phyloP scores from a whole-genome alignment of 2,888 invertebrate species.

The Leptothorax acervorum region DNA sequence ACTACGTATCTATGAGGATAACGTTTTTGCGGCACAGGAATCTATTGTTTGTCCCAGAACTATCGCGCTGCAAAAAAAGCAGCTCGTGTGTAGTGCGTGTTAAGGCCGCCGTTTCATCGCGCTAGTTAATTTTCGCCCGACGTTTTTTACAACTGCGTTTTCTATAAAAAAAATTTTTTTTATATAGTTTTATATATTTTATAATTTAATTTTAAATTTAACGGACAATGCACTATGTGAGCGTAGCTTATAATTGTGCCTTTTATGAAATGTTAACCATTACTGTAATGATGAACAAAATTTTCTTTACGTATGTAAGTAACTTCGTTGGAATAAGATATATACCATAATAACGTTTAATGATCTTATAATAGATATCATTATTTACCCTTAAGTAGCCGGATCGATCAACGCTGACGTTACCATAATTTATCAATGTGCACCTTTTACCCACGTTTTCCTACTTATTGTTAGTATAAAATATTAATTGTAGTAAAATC shows the following conservation, averaged over 20 bases:
- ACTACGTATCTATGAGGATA: constrained; percentile 25
- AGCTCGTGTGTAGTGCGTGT: background rate
- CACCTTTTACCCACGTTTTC: background rate
- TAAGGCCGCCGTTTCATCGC: constrained; percentile 13
- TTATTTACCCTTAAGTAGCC: constrained; percentile 7
- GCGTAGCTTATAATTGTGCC: background rate
- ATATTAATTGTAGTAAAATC: constrained; percentile 10
- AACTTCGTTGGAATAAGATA: constrained; percentile 1
- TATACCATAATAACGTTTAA: constrained; percentile 1
- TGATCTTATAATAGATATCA: constrained; percentile 7
- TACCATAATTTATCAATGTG: constrained; percentile 19
- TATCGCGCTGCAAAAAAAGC: constrained; percentile 20
- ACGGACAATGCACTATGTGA: background rate
- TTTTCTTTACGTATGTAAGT: background rate
- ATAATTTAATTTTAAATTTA: constrained; percentile 6
- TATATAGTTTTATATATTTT: no score
- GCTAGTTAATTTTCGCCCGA: constrained; percentile 26
- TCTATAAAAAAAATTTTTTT: background rate
- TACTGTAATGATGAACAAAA: background rate
- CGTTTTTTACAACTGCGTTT: background rate
- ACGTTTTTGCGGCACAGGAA: constrained; percentile 44
- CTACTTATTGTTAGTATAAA: constrained; percentile 1
- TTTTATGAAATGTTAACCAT: background rate
- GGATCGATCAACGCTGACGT: constrained; percentile 11
- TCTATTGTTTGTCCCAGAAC: constrained; percentile 42